Percentiles rank a stretch among this genome's conserved stretches.
Conservation (phyloP, 2,113 vertebrate genomes). For the Zootoca vivipara region DNA sequence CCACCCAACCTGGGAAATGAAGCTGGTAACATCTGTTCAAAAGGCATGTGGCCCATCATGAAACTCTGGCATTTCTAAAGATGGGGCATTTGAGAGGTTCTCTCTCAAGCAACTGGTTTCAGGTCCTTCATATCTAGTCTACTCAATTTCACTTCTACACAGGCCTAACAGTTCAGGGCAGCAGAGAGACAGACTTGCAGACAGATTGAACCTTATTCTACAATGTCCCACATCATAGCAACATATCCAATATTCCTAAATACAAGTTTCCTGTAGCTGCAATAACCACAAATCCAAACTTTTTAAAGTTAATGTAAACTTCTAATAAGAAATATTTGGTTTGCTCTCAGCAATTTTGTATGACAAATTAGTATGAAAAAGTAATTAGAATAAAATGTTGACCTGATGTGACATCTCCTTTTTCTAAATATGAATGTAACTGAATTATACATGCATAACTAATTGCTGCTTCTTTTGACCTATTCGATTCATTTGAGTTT, state of each 20-base stretch:
- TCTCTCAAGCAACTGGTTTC: not conserved
- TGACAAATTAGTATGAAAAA: conserved; percentile 65
- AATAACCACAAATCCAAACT: conserved; percentile 9
- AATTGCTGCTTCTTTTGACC: conserved; percentile 76
- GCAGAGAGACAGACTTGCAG: not conserved
- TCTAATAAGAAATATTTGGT: conserved; percentile 21
- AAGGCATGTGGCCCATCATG: not conserved
- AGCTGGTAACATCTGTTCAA: not conserved
- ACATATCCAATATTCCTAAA: no score
- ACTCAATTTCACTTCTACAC: no score
- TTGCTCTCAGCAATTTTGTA: conserved; percentile 37
- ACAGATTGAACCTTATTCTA: not conserved
- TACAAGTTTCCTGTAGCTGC: not conserved
- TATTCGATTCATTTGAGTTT: conserved; percentile 67
- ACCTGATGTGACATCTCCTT: conserved; percentile 55
- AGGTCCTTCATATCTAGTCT: not conserved
- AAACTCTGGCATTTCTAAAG: not conserved
- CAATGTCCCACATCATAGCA: no score
- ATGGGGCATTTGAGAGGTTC: not conserved
- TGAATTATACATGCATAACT: conserved; percentile 72
- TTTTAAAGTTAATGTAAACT: conserved; percentile 9
- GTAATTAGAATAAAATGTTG: conserved; percentile 69
- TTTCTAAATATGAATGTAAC: conserved; percentile 72
- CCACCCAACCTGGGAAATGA: not conserved
- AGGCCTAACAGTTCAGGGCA: not conserved